phyloP scores from a whole-genome alignment of 2,888 invertebrate species.

The Chymomyza amoena region DNA sequence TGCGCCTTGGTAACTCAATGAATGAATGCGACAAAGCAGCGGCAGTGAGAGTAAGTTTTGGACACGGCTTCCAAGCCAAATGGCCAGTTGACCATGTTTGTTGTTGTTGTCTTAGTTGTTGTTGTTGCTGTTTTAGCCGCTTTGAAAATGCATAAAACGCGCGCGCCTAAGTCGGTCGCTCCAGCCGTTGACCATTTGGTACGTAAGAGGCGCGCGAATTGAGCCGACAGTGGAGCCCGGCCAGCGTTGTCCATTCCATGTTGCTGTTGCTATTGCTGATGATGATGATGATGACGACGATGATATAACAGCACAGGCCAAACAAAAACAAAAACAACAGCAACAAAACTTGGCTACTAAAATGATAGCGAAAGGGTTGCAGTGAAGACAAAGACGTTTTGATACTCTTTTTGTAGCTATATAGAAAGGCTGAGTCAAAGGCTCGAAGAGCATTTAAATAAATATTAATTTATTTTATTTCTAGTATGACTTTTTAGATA shows the following conservation, averaged over 20 bases:
- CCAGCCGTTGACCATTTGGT: slow-evolving; percentile 69
- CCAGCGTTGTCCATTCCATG: slow-evolving; percentile 31
- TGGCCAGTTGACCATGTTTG: slow-evolving; percentile 55
- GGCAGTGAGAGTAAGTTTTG: slow-evolving; percentile 62
- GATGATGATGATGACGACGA: slow-evolving; percentile 5
- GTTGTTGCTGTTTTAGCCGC: slow-evolving; percentile 43
- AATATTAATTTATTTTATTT: too few species aligned
- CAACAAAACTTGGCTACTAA: slow-evolving; percentile 66
- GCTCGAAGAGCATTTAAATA: too few species aligned
- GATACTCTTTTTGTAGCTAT: background rate
- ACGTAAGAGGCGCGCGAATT: slow-evolving; percentile 49
- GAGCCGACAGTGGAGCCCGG: background rate
- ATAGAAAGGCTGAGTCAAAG: too few species aligned
- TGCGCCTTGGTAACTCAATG: slow-evolving; percentile 37
- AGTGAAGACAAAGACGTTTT: background rate
- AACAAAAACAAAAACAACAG: slow-evolving; percentile 29
- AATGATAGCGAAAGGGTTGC: slow-evolving; percentile 22
- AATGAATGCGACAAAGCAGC: slow-evolving; percentile 48
- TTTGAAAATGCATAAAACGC: slow-evolving; percentile 69
- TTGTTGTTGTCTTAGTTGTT: too few species aligned
- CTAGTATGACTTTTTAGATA: too few species aligned
- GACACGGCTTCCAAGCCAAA: slow-evolving; percentile 53
- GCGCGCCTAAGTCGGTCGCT: slow-evolving; percentile 61
- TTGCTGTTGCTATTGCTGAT: background rate
- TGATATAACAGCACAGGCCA: slow-evolving; percentile 37